Evolutionary conservation across 2,113 vertebrate species (phyloP).

Genomic region (Grus americana): DNA sequence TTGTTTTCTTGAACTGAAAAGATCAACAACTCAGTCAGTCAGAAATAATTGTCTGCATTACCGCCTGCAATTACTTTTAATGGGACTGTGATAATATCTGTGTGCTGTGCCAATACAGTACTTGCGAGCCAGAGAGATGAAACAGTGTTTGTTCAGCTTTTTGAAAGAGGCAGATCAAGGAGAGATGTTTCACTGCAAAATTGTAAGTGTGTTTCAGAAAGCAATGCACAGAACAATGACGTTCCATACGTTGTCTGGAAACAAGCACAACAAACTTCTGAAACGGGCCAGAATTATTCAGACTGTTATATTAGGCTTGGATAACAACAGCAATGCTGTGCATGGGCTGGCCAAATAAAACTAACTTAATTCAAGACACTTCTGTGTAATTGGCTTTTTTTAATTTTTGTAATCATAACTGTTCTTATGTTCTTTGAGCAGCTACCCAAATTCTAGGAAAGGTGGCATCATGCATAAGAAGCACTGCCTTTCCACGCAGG

Average conservation of each 20-base stretch:
- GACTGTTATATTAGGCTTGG: not conserved
- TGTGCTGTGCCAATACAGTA: not conserved
- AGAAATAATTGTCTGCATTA: slow-evolving; percentile 64
- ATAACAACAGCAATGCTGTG: not conserved
- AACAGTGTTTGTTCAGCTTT: not conserved
- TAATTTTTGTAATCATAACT: not conserved
- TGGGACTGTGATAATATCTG: slow-evolving; percentile 23
- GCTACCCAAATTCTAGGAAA: not conserved
- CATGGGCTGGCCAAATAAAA: not conserved
- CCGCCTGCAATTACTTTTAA: slow-evolving; percentile 61
- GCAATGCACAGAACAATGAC: not conserved
- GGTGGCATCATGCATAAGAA: not conserved
- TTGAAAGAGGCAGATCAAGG: not conserved
- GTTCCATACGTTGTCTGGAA: not conserved
- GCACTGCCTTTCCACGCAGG: fast-evolving
- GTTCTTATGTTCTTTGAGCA: not conserved
- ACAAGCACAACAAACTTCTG: not conserved
- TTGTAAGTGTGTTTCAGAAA: not conserved
- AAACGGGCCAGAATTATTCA: not conserved
- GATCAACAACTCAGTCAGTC: slow-evolving; percentile 57
- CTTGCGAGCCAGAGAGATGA: not conserved
- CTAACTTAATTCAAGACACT: not conserved
- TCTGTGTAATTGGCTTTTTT: not conserved
- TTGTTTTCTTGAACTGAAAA: slow-evolving; percentile 61
- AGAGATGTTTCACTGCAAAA: not conserved